Evolutionary conservation across 2,113 vertebrate species (phyloP).

Genomic region (Mus spicilegus): DNA sequence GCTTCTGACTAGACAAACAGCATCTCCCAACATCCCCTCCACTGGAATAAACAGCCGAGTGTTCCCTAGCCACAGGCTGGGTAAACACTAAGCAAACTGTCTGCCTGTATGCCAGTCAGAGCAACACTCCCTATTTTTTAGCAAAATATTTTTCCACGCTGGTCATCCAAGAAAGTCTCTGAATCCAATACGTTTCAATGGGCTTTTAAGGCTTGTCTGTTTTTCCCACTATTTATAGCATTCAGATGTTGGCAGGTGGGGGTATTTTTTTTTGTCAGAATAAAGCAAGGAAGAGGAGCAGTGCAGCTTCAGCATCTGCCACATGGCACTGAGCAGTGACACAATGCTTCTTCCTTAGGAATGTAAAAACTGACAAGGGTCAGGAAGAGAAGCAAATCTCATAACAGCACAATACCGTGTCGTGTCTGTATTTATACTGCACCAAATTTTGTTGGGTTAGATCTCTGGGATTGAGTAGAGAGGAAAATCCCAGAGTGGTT

Average conservation of each 20-base stretch:
- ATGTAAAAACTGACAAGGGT: constrained; percentile 50
- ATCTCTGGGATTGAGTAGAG: not conserved
- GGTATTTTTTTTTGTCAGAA: constrained; percentile 71
- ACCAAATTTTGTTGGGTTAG: not conserved
- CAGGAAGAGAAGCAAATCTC: constrained; percentile 33
- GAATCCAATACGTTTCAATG: constrained; percentile 81
- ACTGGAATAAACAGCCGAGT: constrained; percentile 81
- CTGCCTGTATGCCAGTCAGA: constrained; percentile 70
- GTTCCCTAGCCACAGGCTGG: constrained; percentile 81
- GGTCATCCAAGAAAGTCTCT: constrained; percentile 82
- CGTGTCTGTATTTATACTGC: constrained; percentile 4
- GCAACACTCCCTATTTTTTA: constrained; percentile 82
- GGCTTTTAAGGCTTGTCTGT: constrained; percentile 78
- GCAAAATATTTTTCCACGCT: constrained; percentile 85
- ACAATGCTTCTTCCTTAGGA: constrained; percentile 54
- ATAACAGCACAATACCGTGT: constrained; percentile 1
- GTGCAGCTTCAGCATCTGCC: constrained; percentile 52
- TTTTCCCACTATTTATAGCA: constrained; percentile 84
- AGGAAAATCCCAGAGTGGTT: not conserved
- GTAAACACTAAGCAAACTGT: constrained; percentile 80
- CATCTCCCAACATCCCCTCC: constrained; percentile 76
- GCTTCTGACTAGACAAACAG: constrained; percentile 83
- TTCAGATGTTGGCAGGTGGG: constrained; percentile 79
- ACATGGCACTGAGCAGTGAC: constrained; percentile 20
- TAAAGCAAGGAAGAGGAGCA: constrained; percentile 48